Evolutionary conservation across 1,140 invertebrate species (phyloP).

Genomic region (Arctopsyche grandis): DNA sequence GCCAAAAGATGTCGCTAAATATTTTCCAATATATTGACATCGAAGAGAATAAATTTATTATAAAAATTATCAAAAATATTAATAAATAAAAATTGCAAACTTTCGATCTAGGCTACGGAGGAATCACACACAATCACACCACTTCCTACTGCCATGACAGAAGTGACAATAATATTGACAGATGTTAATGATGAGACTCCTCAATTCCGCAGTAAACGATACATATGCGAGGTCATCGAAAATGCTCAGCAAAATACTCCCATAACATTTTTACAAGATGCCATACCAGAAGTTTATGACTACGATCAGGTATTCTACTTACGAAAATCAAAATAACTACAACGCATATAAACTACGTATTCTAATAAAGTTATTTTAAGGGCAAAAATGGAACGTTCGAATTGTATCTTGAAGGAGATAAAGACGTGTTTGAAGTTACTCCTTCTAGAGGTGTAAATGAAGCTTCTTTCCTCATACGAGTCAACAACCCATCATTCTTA

Average conservation of each 20-base stretch:
- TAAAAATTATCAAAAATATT: not conserved
- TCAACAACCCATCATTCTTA: constrained; percentile 83
- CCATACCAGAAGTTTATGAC: constrained; percentile 89
- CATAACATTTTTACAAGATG: constrained; percentile 83
- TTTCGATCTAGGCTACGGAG: constrained; percentile 73
- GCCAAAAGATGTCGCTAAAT: not conserved
- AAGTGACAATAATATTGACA: constrained; percentile 92
- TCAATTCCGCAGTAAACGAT: constrained; percentile 79
- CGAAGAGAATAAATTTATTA: no score
- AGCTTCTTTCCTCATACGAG: constrained; percentile 89
- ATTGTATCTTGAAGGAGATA: constrained; percentile 81
- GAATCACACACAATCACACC: constrained; percentile 70
- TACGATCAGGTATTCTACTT: constrained; percentile 80
- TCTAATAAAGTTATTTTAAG: constrained; percentile 65
- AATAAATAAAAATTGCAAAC: constrained; percentile 26
- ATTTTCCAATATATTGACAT: constrained; percentile 11
- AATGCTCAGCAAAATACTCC: constrained; percentile 92
- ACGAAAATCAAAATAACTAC: constrained; percentile 36
- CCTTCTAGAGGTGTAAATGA: constrained; percentile 91
- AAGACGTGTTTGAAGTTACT: constrained; percentile 89
- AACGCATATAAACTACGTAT: not conserved
- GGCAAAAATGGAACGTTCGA: constrained; percentile 93
- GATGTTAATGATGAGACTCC: constrained; percentile 96
- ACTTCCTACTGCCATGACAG: constrained; percentile 81
- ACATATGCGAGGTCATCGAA: constrained; percentile 91